Evolutionary conservation across 2,113 vertebrate genomes (phyloP), one percentile per base, ranked within the genome.

Genomic region (Engystomops pustulosus): DNA sequence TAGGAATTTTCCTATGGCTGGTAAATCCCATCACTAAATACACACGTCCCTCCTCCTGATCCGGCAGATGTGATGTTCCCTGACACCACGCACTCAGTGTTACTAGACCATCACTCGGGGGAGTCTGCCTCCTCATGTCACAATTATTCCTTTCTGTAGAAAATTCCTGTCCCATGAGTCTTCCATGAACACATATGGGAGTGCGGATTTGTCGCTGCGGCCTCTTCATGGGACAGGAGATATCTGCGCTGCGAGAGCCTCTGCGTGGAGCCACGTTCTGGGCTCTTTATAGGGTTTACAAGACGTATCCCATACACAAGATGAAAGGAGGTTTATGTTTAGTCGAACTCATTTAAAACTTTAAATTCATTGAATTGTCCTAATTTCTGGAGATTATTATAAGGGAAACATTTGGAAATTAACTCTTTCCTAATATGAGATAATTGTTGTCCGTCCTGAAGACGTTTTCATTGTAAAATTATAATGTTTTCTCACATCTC

Each of bases 81-180:
- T n/a, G 51, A 60, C 74, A 58, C 0, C 51, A 17, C 25, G 9
- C 34, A 25, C 51, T 78, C 10, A 5, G 34, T 27, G 51, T 60
- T 27, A 78, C 41, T 38, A 60, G 75, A 58, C 75, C 75, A 58
- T 78, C 75, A 78, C 75, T 60, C 1, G 55, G 75, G 41, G 17
- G 30, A 20, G 20, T 53, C 74, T 14, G 74, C n/a, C 75, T 78
- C 32, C 18, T 36, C 23, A 58, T 38, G 74, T 77, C 74, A 60
- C 75, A 60, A 23, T 38, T 53, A 27, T 78, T 41, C 51, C 75
- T 78, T 78, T 78, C 34, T n/a, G 25, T 15, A 38, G 20, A 60
- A 41, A 23, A 25, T 58, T 78, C 51, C 51, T 25, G n/a, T 12
- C 53, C 30, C 51, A 60, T 60, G 51, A 60, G 32, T 58, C n/a